Base-by-base conservation (phyloP, 1,140 invertebrate genomes). In the Myzus persicae region DNA sequence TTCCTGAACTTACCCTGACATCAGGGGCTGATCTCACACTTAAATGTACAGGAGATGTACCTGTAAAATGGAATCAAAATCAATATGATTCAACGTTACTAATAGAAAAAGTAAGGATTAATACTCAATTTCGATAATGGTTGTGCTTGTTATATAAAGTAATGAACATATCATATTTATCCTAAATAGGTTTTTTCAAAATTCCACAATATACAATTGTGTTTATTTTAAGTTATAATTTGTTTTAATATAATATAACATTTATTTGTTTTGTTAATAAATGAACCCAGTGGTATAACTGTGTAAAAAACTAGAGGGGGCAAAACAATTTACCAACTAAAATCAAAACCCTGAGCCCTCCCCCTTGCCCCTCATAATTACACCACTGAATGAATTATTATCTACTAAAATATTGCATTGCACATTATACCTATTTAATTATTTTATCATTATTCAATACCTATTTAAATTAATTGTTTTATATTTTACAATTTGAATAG, bases 1-100 rank as follows among this genome's bases (percentile, higher is more conserved):
- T 93, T 93, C 54, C 88, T 81, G 93, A 93, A 51, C 93, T 93
- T 46, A 93, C 93, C 93, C 44, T 93, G 26, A 90, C 93, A 18
- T 93, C 93, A 76, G 93, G 93, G 54, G 93, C 93, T 90, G 93
- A 93, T 82, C 59, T 93, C 76, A 90, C 88, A 38, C 38, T 93
- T 36, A 90, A 51, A 54, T 93, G 93, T 90, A 90, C 36, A 42
- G 88, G 93, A 44, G 76, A 89, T 36, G 59, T 90, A 40, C 87
- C 87, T 51, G 93, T 93, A 18, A 93, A 76, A 51, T 93, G 88
- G 93, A 90, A 67, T 3, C 18, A 67, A 36, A 20, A 59, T 18
- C 54, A 93, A 31, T 89, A 67, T 93, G 85, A 89, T 76, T 24
- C 81, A 54, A 93, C 2, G 85, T 93, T 93, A 93, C n/a, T 24